Percentiles rank a stretch among this genome's conserved stretches.
phyloP scores from a whole-genome alignment of 1,140 invertebrate genomes.

The Heliconius hewitsoni region DNA sequence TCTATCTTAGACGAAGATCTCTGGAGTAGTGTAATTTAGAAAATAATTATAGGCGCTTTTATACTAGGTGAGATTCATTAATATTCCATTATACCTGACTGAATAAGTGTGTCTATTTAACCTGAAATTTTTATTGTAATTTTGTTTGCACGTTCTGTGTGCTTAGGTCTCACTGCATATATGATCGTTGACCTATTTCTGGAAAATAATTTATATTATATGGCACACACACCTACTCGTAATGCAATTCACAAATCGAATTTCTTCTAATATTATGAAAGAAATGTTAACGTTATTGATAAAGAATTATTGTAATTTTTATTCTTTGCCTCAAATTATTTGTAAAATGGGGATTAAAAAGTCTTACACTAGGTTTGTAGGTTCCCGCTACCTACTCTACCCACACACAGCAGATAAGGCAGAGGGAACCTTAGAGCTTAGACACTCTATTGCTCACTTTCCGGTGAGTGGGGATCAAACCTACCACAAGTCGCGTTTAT shows the following conservation, averaged over 20 bases:
- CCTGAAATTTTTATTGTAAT: not conserved
- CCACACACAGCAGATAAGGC: too few relatives aligned
- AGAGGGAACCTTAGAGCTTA: too few relatives aligned
- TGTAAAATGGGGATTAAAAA: too few relatives aligned
- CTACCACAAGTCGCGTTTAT: too few relatives aligned
- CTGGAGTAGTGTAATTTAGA: not conserved
- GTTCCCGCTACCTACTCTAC: too few relatives aligned
- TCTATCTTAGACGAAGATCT: constrained; percentile 4
- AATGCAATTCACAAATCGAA: not conserved
- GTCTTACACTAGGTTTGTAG: too few relatives aligned
- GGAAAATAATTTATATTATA: not conserved
- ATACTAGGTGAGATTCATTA: not conserved
- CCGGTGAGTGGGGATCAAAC: too few relatives aligned
- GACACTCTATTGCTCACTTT: too few relatives aligned
- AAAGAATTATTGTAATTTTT: too few relatives aligned
- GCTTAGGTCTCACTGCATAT: not conserved
- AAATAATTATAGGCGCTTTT: not conserved
- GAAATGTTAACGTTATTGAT: not conserved
- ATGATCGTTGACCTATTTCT: not conserved
- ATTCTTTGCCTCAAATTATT: too few relatives aligned
- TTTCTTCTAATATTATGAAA: not conserved
- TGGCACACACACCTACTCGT: not conserved
- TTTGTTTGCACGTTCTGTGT: not conserved
- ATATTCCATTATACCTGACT: not conserved
- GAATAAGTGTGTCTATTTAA: not conserved